These are phyloP conservation scores for Pemphredon lugubris DNA, from an alignment of 2,888 invertebrate species.

Conservation along the genomic window DNA sequence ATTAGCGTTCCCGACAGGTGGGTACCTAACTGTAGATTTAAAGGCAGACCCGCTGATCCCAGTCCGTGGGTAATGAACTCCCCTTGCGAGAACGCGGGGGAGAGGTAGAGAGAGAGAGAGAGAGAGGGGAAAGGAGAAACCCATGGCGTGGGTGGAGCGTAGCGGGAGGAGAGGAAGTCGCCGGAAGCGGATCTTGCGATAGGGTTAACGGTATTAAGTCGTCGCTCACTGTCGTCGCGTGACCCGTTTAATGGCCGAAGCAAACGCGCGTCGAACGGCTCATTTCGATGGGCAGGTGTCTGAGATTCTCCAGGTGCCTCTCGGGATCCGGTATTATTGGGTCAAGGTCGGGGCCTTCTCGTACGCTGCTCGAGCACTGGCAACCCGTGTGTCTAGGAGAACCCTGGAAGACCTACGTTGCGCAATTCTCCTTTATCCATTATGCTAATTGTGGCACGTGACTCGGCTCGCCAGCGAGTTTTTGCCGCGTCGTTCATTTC, in stretches of 20 bases:
- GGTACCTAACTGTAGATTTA: constrained; percentile 72
- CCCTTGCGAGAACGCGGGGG: constrained; percentile 18
- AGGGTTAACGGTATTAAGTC: constrained; percentile 71
- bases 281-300: constrained; percentile 6
- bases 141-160: constrained; percentile 33
- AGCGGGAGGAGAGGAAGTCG: constrained; percentile 44
- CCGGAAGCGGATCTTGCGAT: constrained; percentile 73
- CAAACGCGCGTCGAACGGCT: constrained; percentile 43
- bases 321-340: constrained; percentile 25
- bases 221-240: constrained; percentile 66
- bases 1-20: constrained; percentile 67
- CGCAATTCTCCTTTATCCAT: too few species aligned
- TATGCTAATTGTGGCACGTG: too few species aligned
- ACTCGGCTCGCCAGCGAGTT: too few species aligned
- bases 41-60: constrained; percentile 66
- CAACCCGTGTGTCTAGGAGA: constrained; percentile 1
- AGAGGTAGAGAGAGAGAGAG: background rate
- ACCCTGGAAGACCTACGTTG: constrained; percentile 4
- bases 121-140: constrained; percentile 24
- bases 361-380: constrained; percentile 1
- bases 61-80: constrained; percentile 69
- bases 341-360: constrained; percentile 44
- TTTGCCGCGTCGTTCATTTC: background rate
- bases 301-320: constrained; percentile 2
- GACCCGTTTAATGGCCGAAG: constrained; percentile 54